Evolutionary conservation across 2,113 vertebrate genomes (phyloP), one percentile per base, ranked within the genome.

Genomic region (Archocentrus centrarchus): DNA sequence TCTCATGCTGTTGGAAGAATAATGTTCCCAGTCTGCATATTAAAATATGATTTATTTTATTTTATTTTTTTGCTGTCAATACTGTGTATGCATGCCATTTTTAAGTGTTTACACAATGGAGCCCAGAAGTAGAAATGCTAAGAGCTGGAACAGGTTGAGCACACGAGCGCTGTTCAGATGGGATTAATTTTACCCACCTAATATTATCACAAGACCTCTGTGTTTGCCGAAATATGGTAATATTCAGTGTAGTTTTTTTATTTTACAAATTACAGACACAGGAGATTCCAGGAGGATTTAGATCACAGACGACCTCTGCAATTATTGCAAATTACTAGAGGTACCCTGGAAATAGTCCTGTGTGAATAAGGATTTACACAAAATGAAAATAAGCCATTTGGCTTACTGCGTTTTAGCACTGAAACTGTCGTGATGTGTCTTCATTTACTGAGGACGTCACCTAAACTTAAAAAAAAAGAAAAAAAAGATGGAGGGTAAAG

Each of bases 161-260:
- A 73, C 47, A 27, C 6, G 47, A 73, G 68, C 47, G 47, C 20
- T 32, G 27, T 6, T 35, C 27, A n/a, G 47, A 55, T 73, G 47
- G 41, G 41, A 73, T 35, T 73, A 35, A 53, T 53, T 70, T 20
- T 70, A 53, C 44, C 44, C 2, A 13, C 10, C 24, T 53, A 70
- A 53, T 73, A 73, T 73, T 73, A 73, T 73, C 68, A 73, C 68
- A 73, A 73, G 47, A n/a, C 68, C 68, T 55, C 47, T 73, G 68
- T 5, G 27, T 35, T 53, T 32, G 17, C 47, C 53, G 3, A 73
- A 55, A 73, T 35, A 20, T 35, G 27, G 68, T 55, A 55, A 55
- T 73, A 14, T 1, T 2, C 1, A 1, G 17, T 11, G 50, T 24
- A 73, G 27, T 55, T 73, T 73, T 27, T 27, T 27, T n/a, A 73